Percentiles rank a stretch among this genome's conserved stretches.
Evolutionary conservation across 1,140 invertebrate species (phyloP).

Genomic region (Drosophila triauraria): DNA sequence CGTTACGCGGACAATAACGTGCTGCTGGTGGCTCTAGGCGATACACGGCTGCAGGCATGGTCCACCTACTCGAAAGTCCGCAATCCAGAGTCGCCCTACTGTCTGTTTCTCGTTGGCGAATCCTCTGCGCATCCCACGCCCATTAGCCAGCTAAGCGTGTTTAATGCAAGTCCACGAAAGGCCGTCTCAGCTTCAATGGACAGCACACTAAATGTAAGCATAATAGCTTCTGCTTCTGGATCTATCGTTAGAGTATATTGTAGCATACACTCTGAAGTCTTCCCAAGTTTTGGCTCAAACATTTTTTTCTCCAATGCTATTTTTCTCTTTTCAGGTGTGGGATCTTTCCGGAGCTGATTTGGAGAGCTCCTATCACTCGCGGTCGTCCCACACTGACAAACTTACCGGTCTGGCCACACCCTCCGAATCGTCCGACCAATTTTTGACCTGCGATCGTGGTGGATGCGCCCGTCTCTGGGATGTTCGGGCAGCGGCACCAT

Average conservation of each 20-base stretch:
- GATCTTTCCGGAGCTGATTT: conserved; percentile 65
- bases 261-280: neutral
- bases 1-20: conserved; percentile 62
- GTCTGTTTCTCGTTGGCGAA: conserved; percentile 61
- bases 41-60: conserved; percentile 61
- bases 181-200: conserved; percentile 55
- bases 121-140: conserved; percentile 46
- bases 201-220: conserved; percentile 52
- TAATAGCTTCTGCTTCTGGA: too few relatives aligned
- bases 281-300: neutral
- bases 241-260: too few relatives aligned
- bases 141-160: conserved; percentile 64
- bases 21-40: conserved; percentile 62
- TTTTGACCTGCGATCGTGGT: conserved; percentile 72
- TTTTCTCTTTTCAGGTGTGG: conserved; percentile 49
- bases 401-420: conserved; percentile 63
- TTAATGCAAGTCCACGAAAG: conserved; percentile 23
- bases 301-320: neutral
- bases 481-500: conserved; percentile 46
- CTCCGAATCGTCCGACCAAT: neutral
- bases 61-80: conserved; percentile 67
- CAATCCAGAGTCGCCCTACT: conserved; percentile 43
- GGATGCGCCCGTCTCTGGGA: conserved; percentile 68
- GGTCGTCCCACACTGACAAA: conserved; percentile 47
- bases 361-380: conserved; percentile 36